Evolutionary conservation across 92 coral and sea anemone species (phyloP), one percentile per base, ranked within the genome.

Genomic region (Muricea muricata): DNA sequence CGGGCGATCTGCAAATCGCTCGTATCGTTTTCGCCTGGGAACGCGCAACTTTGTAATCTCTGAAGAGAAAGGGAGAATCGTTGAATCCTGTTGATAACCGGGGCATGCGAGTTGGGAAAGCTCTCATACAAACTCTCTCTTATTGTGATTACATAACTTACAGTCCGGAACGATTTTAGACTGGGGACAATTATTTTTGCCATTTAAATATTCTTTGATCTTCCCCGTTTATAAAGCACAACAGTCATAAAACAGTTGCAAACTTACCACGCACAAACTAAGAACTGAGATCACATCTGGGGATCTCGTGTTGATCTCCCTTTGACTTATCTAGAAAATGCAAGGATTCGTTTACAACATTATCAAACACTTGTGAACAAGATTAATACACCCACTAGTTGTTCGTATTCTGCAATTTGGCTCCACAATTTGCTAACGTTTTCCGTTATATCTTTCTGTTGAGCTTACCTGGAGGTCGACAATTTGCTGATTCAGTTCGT

Each of bases 31-130:
- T 94, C 94, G 20, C 94, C 91, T 6, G 95, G 93, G 41, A 95
- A 97, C 6, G 99, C 93, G 63, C 94, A 95, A 26, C 89, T 91
- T 78, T 93, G 98, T 41, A 97, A 93, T 92, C 86, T 92, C 99
- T 97, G 83, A 5, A 24, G 72, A 61, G 32, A 33, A 20, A 29
- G 31, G n/a, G 29, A n/a, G 23, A 66, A 1, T 54, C 4, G 39
- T 4, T n/a, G n/a, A n/a, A n/a, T n/a, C n/a, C n/a, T n/a, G n/a
- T n/a, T n/a, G n/a, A n/a, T n/a, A n/a, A n/a, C n/a, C n/a, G n/a
- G n/a, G n/a, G n/a, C n/a, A n/a, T n/a, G n/a, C n/a, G n/a, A n/a
- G n/a, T n/a, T n/a, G n/a, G n/a, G n/a, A n/a, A n/a, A n/a, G n/a
- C n/a, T n/a, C n/a, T n/a, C n/a, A n/a, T n/a, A n/a, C n/a, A n/a